These are phyloP conservation scores for Digitonthophagus gazella DNA, from an alignment of 2,888 invertebrate species.

Conservation along the genomic window DNA sequence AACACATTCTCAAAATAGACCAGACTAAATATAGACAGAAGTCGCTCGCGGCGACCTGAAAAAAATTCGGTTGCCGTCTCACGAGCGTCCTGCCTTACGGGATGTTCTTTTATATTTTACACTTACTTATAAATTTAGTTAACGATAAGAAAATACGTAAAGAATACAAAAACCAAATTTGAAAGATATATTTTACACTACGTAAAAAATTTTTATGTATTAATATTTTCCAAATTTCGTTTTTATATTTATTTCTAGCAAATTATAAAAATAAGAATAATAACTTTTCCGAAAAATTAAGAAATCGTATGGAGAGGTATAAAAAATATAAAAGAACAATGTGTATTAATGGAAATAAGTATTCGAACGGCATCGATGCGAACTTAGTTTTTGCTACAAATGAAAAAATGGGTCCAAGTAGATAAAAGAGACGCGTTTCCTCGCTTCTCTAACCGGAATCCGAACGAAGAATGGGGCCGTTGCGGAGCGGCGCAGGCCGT, in stretches of 20 bases:
- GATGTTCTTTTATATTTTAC: too few relatives aligned
- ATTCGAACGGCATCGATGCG: constrained; percentile 35
- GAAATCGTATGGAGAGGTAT: too few relatives aligned
- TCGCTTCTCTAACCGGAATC: constrained; percentile 36
- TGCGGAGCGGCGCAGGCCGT: constrained; percentile 23
- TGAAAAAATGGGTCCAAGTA: neutral
- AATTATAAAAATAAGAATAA: too few relatives aligned
- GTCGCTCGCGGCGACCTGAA: neutral
- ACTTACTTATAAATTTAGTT: too few relatives aligned
- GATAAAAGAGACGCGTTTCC: constrained; percentile 26
- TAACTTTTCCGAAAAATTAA: too few relatives aligned
- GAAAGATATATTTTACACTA: too few relatives aligned
- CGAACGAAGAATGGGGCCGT: neutral
- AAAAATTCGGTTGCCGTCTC: neutral
- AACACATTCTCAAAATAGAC: neutral
- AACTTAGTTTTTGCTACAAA: constrained; percentile 24
- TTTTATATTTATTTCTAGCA: too few relatives aligned
- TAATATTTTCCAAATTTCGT: too few relatives aligned
- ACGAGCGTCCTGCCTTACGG: too few relatives aligned
- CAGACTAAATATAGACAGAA: neutral
- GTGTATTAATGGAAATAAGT: constrained; percentile 6
- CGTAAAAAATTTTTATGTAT: too few relatives aligned
- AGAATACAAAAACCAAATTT: too few relatives aligned
- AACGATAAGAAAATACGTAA: too few relatives aligned
- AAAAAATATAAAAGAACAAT: neutral